Percentiles rank a stretch among this genome's conserved stretches.
Conservation (phyloP, 2,797 vertebrate species). For the Tachyglossus aculeatus region DNA sequence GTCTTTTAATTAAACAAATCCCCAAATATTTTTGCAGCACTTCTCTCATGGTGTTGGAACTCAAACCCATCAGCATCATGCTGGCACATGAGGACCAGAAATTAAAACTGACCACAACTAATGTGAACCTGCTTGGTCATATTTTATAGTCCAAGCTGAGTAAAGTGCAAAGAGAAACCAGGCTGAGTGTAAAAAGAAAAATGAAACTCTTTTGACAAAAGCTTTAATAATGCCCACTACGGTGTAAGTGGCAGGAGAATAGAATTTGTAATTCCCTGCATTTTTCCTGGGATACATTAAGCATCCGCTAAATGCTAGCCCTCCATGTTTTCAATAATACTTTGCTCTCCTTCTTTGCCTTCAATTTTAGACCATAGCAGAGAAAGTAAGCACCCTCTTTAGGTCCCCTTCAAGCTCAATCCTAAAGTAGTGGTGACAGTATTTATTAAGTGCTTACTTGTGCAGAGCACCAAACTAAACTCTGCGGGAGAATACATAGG, state of each 20-base stretch:
- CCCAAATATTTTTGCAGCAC: conserved; percentile 42
- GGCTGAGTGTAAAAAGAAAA: conserved; percentile 35
- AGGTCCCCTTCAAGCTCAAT: no score
- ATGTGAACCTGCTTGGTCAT: conserved; percentile 49
- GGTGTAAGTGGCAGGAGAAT: conserved; percentile 39
- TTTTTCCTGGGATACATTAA: conserved; percentile 37
- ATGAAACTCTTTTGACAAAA: conserved; percentile 42
- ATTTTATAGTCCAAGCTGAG: conserved; percentile 51
- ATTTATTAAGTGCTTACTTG: no score
- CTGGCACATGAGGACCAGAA: conserved; percentile 53
- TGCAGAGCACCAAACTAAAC: no score
- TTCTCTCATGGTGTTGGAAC: conserved; percentile 42
- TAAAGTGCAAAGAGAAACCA: conserved; percentile 58
- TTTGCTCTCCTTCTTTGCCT: no score
- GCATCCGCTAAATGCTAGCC: conserved; percentile 6
- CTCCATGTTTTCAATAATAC: conserved; percentile 30
- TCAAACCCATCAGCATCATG: conserved; percentile 42
- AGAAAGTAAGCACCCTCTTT: no score
- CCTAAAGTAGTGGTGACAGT: no score
- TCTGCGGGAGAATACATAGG: no score
- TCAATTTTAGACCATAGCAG: no score
- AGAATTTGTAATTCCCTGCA: conserved; percentile 46
- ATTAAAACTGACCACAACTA: conserved; percentile 60
- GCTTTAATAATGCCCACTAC: conserved; percentile 45
- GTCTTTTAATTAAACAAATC: conserved; percentile 55